These are phyloP conservation scores for Morus bassanus DNA, from an alignment of 2,797 vertebrate species.

Conservation along the genomic window DNA sequence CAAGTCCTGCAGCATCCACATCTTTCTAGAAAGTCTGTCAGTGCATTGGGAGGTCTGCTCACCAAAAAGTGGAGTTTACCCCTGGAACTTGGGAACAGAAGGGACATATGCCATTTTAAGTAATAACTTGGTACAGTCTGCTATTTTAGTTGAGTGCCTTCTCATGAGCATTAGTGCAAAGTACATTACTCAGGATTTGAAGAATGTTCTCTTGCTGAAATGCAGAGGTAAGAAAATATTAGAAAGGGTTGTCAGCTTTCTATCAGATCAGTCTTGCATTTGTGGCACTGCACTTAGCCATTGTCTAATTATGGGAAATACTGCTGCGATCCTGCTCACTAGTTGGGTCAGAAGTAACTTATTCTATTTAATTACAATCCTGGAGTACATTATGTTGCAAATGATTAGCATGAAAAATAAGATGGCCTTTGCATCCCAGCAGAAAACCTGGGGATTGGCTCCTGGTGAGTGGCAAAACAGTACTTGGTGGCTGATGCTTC, in stretches of 20 bases:
- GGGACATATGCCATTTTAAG: not conserved
- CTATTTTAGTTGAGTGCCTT: not conserved
- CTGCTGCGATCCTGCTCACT: not conserved
- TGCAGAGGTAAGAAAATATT: not conserved
- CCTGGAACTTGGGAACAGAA: not conserved
- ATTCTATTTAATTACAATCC: not conserved
- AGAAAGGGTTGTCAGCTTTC: not conserved
- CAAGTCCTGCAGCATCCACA: not conserved
- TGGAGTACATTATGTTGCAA: not conserved
- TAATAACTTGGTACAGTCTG: not conserved
- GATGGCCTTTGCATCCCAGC: not conserved
- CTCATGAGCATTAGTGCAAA: not conserved
- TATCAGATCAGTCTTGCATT: not conserved
- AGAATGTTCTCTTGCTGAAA: not conserved
- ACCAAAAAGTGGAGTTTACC: not conserved
- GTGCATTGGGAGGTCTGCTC: not conserved
- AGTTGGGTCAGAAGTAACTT: not conserved
- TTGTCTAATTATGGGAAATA: not conserved
- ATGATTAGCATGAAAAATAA: not conserved
- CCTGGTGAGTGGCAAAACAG: not conserved
- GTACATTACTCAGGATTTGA: not conserved
- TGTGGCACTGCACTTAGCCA: not conserved
- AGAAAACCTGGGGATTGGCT: not conserved
- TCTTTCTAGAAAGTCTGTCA: not conserved
- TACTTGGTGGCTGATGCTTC: not conserved